Evolutionary conservation across 2,797 vertebrate genomes (phyloP).

Genomic region (Diglossa cyanea): DNA sequence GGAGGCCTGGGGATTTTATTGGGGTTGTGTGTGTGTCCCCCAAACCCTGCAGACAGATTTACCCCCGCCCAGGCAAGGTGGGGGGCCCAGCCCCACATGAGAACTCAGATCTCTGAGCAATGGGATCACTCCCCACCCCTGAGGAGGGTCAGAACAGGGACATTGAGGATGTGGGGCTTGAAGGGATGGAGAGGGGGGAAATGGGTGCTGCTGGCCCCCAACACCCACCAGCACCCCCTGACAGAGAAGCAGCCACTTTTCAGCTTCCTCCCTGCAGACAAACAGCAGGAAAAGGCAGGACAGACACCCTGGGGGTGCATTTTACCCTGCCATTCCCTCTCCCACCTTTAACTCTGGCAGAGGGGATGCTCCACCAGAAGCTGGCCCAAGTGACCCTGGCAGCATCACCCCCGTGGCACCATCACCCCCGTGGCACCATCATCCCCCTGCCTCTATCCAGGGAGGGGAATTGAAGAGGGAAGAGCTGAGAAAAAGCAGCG

Average conservation of each 20-base stretch:
- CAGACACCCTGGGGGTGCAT: not conserved
- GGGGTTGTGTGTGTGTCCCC: not conserved
- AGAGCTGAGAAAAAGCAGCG: not conserved
- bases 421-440: not conserved
- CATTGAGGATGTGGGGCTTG: rapidly evolving
- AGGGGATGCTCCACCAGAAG: not conserved
- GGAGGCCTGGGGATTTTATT: not conserved
- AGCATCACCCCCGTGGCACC: not conserved
- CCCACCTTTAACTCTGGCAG: not conserved
- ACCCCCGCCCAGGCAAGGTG: not conserved
- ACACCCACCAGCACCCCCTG: not conserved
- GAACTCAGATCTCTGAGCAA: not conserved
- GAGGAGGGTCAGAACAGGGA: rapidly evolving
- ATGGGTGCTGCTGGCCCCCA: not conserved
- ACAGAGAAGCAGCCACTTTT: not conserved
- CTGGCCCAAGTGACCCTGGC: not conserved
- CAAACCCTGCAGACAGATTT: not conserved
- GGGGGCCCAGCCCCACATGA: not conserved
- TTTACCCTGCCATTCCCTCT: not conserved
- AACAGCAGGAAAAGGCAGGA: not conserved
- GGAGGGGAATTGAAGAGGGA: not conserved
- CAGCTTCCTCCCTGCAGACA: not conserved
- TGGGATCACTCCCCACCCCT: not conserved
- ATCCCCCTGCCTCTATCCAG: not conserved
- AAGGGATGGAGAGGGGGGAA: not conserved